Evolutionary conservation across 2,113 vertebrate genomes (phyloP), one percentile per base, ranked within the genome.

Genomic region (Callionymus lyra): DNA sequence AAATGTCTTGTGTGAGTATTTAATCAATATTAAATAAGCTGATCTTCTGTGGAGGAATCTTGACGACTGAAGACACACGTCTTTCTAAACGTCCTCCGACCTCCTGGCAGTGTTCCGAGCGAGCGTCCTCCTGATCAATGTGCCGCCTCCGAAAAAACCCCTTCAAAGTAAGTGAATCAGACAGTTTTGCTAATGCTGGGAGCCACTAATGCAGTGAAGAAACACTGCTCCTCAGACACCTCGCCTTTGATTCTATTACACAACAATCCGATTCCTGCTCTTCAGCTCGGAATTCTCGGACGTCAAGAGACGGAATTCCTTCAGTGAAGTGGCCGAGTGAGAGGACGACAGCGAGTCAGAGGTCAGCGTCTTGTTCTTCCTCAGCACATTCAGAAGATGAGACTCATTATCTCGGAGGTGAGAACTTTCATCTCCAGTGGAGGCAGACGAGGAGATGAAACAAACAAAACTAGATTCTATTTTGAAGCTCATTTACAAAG

Each of bases 151-250:
- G n/a, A n/a, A 56, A 38, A 66, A 81, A 72, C 58, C 51, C 53
- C 64, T 18, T 37, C 34, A 66, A 77, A 77, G 65, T 63, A 79
- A 80, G 69, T 8, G 43, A 69, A 76, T 72, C 65, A 68, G 51
- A 47, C 47, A 42, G 35, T 61, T n/a, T 63, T 50, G 41, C 41
- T 51, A 63, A 66, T 54, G 52, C 56, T 42, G 33, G 47, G 63
- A 79, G 70, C 65, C 70, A 65, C 65, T 72, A 76, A 79, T 74
- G 76, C 59, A 70, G 44, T 59, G 31, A n/a, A 56, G 65, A 63
- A 70, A 66, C 39, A 52, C 50, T 50, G 27, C 19, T 34, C 55
- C 62, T 55, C 16, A 37, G 10, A 11, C 31, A 18, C 11, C n/a
- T 16, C 12, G 6, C 12, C 34, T 16, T 41, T 16, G n/a, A 2